phyloP scores from a whole-genome alignment of 1,140 invertebrate species.

The Venustaconcha ellipsiformis region DNA sequence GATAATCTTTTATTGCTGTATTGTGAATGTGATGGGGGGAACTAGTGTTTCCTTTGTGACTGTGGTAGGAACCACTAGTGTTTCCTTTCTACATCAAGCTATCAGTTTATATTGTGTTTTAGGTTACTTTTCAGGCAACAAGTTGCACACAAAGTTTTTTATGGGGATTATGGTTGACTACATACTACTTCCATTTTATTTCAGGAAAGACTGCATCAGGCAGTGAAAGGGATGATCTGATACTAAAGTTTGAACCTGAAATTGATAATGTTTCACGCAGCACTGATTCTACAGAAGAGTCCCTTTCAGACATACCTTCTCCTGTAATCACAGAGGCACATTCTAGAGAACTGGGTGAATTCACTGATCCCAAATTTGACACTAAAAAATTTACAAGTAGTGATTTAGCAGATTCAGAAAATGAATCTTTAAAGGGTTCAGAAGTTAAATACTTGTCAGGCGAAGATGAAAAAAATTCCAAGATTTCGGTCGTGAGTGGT shows the following conservation, averaged over 20 bases:
- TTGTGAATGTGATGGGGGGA: no score
- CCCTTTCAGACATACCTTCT: constrained; percentile 46
- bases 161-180: no score
- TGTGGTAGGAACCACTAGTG: no score
- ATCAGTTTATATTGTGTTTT: no score
- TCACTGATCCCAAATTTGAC: no score
- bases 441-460: background rate
- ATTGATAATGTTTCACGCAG: constrained; percentile 56
- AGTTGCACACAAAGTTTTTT: no score
- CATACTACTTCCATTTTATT: background rate
- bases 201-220: constrained; percentile 1
- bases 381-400: background rate
- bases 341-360: background rate
- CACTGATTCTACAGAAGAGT: constrained; percentile 61
- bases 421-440: background rate
- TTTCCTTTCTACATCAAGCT: no score
- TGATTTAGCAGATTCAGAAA: background rate
- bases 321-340: constrained; percentile 16
- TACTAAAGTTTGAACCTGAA: constrained; percentile 40
- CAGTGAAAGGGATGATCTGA: constrained; percentile 17
- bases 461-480: no score
- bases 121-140: no score
- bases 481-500: no score
- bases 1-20: no score
- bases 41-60: no score